Conservation (phyloP, 2,113 vertebrate species). For the Pyxicephalus adspersus region DNA sequence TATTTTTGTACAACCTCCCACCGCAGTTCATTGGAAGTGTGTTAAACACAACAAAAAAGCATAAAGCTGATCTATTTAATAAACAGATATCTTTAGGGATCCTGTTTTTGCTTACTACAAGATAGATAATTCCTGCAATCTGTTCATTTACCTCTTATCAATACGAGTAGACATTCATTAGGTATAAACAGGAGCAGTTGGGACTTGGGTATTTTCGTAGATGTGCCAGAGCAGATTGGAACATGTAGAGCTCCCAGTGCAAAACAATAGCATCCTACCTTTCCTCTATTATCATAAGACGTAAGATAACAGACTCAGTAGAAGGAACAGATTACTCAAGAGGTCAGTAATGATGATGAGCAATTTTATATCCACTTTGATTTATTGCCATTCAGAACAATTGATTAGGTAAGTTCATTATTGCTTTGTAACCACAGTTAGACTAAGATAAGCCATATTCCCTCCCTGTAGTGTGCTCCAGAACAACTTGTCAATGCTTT, state of each 20-base stretch:
- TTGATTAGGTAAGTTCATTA: constrained; percentile 62
- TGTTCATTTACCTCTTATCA: constrained; percentile 44
- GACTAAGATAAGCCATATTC: constrained; percentile 54
- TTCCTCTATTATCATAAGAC: neutral
- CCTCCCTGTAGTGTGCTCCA: constrained; percentile 54
- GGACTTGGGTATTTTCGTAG: constrained; percentile 22
- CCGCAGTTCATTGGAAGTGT: neutral
- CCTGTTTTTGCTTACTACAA: constrained; percentile 38
- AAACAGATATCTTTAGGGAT: constrained; percentile 49
- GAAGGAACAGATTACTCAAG: constrained; percentile 54
- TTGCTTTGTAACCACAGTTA: constrained; percentile 59
- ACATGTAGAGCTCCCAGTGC: neutral
- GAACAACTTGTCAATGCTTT: constrained; percentile 60
- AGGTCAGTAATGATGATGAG: constrained; percentile 46
- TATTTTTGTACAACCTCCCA: constrained; percentile 16
- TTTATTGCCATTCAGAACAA: constrained; percentile 57
- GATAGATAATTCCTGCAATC: constrained; percentile 44
- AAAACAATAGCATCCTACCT: neutral
- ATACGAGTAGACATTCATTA: constrained; percentile 41
- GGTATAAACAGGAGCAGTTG: constrained; percentile 17
- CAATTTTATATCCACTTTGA: constrained; percentile 60
- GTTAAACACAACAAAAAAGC: constrained; percentile 32
- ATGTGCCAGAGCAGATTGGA: neutral
- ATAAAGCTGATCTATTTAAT: constrained; percentile 46
- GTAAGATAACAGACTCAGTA: constrained; percentile 13